phyloP scores from a whole-genome alignment of 2,888 invertebrate genomes.

The Tribolium freemani region DNA sequence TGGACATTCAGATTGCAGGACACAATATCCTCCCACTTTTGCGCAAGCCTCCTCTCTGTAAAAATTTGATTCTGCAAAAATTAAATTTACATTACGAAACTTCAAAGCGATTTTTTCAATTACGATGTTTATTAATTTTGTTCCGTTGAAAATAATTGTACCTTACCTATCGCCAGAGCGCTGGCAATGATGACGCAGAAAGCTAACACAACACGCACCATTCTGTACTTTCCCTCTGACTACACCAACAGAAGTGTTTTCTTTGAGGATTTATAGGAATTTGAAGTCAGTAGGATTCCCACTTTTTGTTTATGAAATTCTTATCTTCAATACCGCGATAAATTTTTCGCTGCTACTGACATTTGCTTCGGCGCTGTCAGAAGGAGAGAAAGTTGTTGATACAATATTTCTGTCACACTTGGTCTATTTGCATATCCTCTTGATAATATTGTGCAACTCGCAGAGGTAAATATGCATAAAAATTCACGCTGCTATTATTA shows the following conservation, averaged over 20 bases:
- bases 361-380: background rate
- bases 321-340: background rate
- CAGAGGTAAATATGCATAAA: conserved; percentile 1
- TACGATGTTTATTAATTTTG: background rate
- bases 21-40: conserved; percentile 47
- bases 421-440: conserved; percentile 15
- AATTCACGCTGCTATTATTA: background rate
- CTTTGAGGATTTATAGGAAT: conserved; percentile 8
- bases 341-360: background rate
- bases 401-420: conserved; percentile 16
- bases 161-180: conserved; percentile 5
- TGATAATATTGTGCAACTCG: conserved; percentile 5
- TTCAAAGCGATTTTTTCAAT: background rate
- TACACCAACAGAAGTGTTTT: background rate
- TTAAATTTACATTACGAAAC: background rate
- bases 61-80: conserved; percentile 49
- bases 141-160: background rate
- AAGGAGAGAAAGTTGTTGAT: conserved; percentile 20
- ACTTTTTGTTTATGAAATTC: background rate
- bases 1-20: conserved; percentile 49
- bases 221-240: background rate
- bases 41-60: conserved; percentile 47
- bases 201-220: background rate
- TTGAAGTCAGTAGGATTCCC: background rate
- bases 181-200: background rate